Conservation (phyloP, 2,888 invertebrate species). For the Athripsodes cinereus region DNA sequence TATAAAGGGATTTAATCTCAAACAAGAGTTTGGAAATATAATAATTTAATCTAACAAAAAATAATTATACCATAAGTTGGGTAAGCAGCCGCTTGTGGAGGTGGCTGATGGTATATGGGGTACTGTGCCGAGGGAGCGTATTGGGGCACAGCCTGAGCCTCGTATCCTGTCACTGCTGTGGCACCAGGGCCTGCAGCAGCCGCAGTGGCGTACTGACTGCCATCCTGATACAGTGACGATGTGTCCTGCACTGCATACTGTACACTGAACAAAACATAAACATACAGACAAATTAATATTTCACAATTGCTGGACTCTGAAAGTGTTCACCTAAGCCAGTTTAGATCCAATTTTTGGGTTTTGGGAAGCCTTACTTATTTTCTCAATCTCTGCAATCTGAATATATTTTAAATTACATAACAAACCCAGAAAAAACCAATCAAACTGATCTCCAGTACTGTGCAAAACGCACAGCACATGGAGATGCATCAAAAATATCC, state of each 20-base stretch:
- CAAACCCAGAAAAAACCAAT: too few species aligned
- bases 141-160: slow-evolving; percentile 3
- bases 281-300: too few species aligned
- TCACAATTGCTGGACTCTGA: too few species aligned
- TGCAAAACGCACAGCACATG: too few species aligned
- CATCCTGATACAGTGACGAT: slow-evolving; percentile 6
- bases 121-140: slow-evolving; percentile 10
- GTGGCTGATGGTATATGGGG: slow-evolving; percentile 15
- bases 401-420: too few species aligned
- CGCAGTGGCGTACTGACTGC: not conserved
- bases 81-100: slow-evolving; percentile 13
- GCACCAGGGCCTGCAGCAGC: not conserved
- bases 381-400: too few species aligned
- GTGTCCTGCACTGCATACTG: slow-evolving; percentile 11
- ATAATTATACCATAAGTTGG: slow-evolving; percentile 11
- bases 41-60: too few species aligned
- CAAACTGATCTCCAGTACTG: too few species aligned
- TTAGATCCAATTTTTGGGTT: too few species aligned
- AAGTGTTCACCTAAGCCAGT: too few species aligned
- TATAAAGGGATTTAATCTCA: not conserved
- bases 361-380: too few species aligned
- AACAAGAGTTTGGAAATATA: not conserved
- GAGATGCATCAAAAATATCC: too few species aligned
- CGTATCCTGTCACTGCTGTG: not conserved
- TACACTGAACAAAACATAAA: not conserved